Evolutionary conservation across 2,113 vertebrate species (phyloP), one percentile per base, ranked within the genome.

Genomic region (Actinemys pallida): DNA sequence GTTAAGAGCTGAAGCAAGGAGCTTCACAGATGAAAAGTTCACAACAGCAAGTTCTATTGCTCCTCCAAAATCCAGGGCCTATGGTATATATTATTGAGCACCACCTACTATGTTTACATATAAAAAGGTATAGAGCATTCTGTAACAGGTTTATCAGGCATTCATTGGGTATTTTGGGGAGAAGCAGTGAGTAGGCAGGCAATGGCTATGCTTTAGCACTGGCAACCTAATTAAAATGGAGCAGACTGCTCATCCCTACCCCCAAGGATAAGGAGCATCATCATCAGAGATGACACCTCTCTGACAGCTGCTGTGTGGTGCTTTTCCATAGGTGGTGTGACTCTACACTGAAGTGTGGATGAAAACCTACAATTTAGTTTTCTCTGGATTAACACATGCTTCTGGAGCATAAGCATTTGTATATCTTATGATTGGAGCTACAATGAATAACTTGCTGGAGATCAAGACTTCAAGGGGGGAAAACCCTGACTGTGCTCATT

Each of bases 1-100:
- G 11, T 5, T 3, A 4, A 22, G 22, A 52, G 31, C 25, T 4
- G 52, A 31, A 16, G 24, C 1, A 0, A 45, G 65, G 5, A 3
- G 11, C 17, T 52, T 65, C 49, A 22, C 10, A 0, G 0, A 35
- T 8, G 5, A 75, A 45, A 80, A 83, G 22, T 1, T 0, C 1
- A 0, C 1, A 4, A 1, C 4, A 31, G 5, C 27, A 10, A n/a
- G 10, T 2, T 8, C 4, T 2, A 10, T 5, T 0, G 16, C 16
- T n/a, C 45, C 75, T 0, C 1, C 49, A 4, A 25, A 3, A 29
- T 22, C n/a, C 8, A 2, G 0, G 0, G 6, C 5, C 50, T 11
- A 65, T 4, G 84, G 90, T 79, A 4, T 1, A 89, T 0, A 86
- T 69, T 49, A 29, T 92, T 12, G 27, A 85, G 87, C n/a, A 11